Evolutionary conservation across 1,140 invertebrate genomes (phyloP), one percentile per base, ranked within the genome.

Genomic region (Platyscapa corneri): DNA sequence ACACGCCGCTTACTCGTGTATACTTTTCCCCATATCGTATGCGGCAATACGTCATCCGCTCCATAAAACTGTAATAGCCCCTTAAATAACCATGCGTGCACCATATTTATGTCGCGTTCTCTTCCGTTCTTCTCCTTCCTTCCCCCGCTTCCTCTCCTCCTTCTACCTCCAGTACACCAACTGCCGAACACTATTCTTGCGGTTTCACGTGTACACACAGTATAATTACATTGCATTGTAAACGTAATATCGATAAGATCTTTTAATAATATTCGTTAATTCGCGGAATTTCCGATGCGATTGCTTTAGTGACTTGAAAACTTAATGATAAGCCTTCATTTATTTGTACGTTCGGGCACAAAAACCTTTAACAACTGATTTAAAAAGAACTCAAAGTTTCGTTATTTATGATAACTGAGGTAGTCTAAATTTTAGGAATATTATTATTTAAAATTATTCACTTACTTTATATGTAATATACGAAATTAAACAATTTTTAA

Each of bases 1-100:
- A 84, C 70, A 64, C 78, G 67, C 79, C 67, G 84, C 77, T 86
- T 87, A 88, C 76, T 77, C 86, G 67, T 87, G 86, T 87, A 84
- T 53, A 72, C 42, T 79, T 77, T 83, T 83, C 6, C 74, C 72
- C 82, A 70, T 79, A 78, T 79, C 46, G 32, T 53, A 86, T 30
- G 67, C 39, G 86, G 88, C 86, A 86, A 90, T 90, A 87, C 88
- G 88, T 90, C 89, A 90, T 89, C 86, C 76, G 87, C 84, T 79
- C 88, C 86, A 89, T 90, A 89, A 90, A 90, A 90, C 88, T 88
- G 85, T 88, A 89, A 89, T 88, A 87, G 88, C 89, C 88, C 85
- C 87, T 90, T 90, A 90, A 90, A 90, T 90, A 90, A 90, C 86
- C 86, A 87, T 84, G 84, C 85, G 85, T 86, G 78, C 82, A 86